These are phyloP conservation scores for Clitarchus hookeri DNA, from an alignment of 2,888 invertebrate species.

Conservation along the genomic window DNA sequence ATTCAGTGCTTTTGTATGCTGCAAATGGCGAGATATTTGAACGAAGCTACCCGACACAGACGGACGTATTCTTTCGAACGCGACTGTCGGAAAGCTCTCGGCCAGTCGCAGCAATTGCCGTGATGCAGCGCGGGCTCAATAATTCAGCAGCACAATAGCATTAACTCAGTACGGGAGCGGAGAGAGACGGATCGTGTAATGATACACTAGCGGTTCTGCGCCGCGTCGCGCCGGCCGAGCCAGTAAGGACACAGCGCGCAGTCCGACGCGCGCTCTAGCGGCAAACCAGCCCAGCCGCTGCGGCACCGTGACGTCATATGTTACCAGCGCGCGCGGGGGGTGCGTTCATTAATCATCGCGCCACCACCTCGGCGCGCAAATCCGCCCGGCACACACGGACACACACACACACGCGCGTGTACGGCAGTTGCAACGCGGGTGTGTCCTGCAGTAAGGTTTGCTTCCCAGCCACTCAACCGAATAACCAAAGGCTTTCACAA, in stretches of 20 bases:
- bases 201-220: not conserved
- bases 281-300: not conserved
- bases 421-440: not conserved
- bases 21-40: no score
- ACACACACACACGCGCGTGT: not conserved
- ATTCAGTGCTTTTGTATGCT: no score
- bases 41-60: no score
- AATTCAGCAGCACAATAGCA: not conserved
- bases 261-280: not conserved
- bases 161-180: not conserved
- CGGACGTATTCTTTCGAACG: not conserved
- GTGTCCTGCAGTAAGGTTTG: not conserved
- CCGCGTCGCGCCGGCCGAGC: not conserved
- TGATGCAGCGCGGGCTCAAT: not conserved
- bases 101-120: not conserved
- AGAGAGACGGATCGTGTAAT: not conserved
- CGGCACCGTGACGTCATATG: not conserved
- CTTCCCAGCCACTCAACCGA: not conserved
- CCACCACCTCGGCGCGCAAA: not conserved
- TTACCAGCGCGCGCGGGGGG: not conserved
- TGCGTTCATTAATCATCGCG: slow-evolving; percentile 9
- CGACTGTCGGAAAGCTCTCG: not conserved
- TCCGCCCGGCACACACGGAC: not conserved
- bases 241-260: not conserved
- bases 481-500: slow-evolving; percentile 2